Conservation (phyloP, 2,113 vertebrate species). For the Misgurnus mizolepis region DNA sequence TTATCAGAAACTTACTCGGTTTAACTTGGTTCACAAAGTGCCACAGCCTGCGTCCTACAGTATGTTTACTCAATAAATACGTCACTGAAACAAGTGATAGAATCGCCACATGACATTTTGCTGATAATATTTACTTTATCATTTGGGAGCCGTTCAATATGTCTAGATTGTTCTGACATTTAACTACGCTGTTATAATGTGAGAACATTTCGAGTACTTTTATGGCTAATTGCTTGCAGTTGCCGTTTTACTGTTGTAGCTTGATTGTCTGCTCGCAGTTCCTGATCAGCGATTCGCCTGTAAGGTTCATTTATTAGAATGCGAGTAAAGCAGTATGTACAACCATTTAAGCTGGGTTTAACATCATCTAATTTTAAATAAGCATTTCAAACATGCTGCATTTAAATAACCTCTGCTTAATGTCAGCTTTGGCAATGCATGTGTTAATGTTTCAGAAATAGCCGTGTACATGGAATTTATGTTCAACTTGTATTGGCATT, state of each 20-base stretch:
- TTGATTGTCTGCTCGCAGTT: slow-evolving; percentile 21
- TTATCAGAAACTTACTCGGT: not conserved
- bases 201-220: slow-evolving; percentile 35
- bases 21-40: not conserved
- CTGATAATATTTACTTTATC: slow-evolving; percentile 31
- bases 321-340: not conserved
- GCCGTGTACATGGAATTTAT: no score
- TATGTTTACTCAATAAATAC: slow-evolving; percentile 27
- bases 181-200: slow-evolving; percentile 33
- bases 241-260: slow-evolving; percentile 20
- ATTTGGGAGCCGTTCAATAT: slow-evolving; percentile 24
- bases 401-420: not conserved
- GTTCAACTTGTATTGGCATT: no score
- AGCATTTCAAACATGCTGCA: not conserved
- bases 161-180: slow-evolving; percentile 37
- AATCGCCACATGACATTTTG: slow-evolving; percentile 17
- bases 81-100: slow-evolving; percentile 12
- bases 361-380: not conserved
- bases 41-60: not conserved
- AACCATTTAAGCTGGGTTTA: not conserved
- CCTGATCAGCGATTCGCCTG: slow-evolving; percentile 31
- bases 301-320: slow-evolving; percentile 11
- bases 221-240: slow-evolving; percentile 50
- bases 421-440: no score
- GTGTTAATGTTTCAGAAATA: no score